phyloP scores from a whole-genome alignment of 30 jellyfish, hydroid and myxozoan genomes.

The Aurelia coerulea region DNA sequence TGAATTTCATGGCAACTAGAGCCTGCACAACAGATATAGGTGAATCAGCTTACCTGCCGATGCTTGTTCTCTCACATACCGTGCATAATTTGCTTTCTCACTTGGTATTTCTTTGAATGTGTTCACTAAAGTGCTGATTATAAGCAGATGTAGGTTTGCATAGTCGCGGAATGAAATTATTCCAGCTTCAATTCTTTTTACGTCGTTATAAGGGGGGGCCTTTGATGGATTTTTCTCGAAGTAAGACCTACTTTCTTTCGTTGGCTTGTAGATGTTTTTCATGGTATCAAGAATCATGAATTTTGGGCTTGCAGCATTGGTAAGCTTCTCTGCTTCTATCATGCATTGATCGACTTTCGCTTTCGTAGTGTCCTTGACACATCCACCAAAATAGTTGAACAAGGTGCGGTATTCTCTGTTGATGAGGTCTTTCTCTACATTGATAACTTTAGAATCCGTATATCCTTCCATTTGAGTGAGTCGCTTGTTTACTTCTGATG shows the following conservation, averaged over 20 bases:
- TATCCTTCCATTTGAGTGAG: conserved; percentile 36
- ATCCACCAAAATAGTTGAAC: conserved; percentile 16
- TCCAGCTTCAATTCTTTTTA: conserved; percentile 39
- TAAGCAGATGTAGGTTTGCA: conserved; percentile 9
- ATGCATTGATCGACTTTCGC: conserved; percentile 21
- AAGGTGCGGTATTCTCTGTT: conserved; percentile 24
- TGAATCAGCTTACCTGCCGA: conserved; percentile 2
- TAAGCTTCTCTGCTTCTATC: conserved; percentile 30
- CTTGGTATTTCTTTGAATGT: not conserved
- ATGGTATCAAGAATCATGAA: conserved; percentile 28
- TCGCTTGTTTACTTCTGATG: conserved; percentile 45
- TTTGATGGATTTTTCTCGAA: conserved; percentile 8
- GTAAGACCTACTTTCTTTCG: not conserved
- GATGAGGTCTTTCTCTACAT: conserved; percentile 21
- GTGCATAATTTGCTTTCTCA: not conserved
- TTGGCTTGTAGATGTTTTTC: not conserved
- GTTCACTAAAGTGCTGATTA: conserved; percentile 1
- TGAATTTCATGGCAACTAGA: too few species aligned
- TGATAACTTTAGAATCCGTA: conserved; percentile 22
- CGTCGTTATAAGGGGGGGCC: conserved; percentile 19
- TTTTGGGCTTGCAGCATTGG: conserved; percentile 9
- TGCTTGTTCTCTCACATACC: not conserved
- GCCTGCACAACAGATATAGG: too few species aligned
- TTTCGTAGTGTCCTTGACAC: conserved; percentile 27
- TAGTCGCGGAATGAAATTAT: conserved; percentile 28